Base-by-base conservation (phyloP, 53 echinoderm and acorn worm genomes). In the Temnopleurus reevesii region DNA sequence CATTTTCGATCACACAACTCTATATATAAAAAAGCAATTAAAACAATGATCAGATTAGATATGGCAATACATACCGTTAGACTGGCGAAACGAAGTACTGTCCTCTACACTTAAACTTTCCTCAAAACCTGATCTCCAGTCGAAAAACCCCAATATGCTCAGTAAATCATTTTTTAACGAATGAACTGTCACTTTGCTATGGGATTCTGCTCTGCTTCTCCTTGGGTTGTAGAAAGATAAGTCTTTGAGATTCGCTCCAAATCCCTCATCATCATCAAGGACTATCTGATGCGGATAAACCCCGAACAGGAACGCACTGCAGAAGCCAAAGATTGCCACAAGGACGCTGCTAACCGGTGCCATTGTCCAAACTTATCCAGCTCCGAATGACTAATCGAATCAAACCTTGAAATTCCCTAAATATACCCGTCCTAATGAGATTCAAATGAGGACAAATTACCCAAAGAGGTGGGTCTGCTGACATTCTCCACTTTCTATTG, bases 381-480 rank as follows among this genome's bases (percentile, higher is more conserved):
- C 43, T 41, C 9, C 71, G 21, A 71, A 71, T 65, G 41, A 71
- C 5, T n/a, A 41, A 19, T 71, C 7, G 71, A 71, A 21, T 8
- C 19, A 41, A 19, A 41, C 6, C 43, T 9, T 41, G n/a, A 38
- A 56, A 38, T 21, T n/a, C 41, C 71, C 41, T 41, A 38, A 71
- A 71, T 71, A 71, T 71, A 71, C 21, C 10, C 71, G 19, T 41
- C 15, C 41, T 71, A 71, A 71, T 71, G 41, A 43, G 71, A 71
- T 71, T 71, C 15, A 36, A 19, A 41, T 21, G 21, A 21, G 71
- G n/a, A 19, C n/a, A n/a, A n/a, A n/a, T n/a, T 71, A 38, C 12
- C 38, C n/a, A 21, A 30, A 21, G 9, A 71, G 71, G 71, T 41
- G 8, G 21, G 36, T 71, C 41, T 41, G 1, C 19, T 71, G 8